A percentile compares a stretch with the other conserved stretches of the same genome.
Evolutionary conservation across 1,140 invertebrate species (phyloP).

Genomic region (Drosophila ficusphila): DNA sequence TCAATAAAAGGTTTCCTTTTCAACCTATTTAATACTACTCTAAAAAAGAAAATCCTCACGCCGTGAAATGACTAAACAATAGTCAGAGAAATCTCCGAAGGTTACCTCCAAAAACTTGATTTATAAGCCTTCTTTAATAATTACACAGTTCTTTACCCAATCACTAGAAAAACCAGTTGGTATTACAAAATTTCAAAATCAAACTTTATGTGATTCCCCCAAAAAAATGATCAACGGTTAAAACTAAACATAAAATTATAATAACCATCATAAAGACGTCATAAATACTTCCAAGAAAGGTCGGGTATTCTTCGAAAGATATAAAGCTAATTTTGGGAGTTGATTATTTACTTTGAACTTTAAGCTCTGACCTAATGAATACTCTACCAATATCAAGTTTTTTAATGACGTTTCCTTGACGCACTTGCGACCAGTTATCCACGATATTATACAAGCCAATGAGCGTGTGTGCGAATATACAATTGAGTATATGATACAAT

Average conservation of each 20-base stretch:
- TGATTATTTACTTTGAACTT: background rate
- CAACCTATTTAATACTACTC: too few relatives aligned
- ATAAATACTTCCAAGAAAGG: constrained; percentile 12
- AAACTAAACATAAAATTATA: constrained; percentile 5
- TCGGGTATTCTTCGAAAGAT: background rate
- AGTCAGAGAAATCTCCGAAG: background rate
- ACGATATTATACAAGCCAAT: constrained; percentile 11
- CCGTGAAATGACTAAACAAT: background rate
- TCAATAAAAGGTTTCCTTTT: background rate
- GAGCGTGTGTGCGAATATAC: background rate
- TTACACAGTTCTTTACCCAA: constrained; percentile 3
- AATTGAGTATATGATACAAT: constrained; percentile 26
- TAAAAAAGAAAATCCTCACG: too few relatives aligned
- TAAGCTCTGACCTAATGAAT: constrained; percentile 3
- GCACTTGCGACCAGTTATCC: constrained; percentile 36
- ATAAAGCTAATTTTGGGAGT: background rate
- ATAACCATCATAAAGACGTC: constrained; percentile 26
- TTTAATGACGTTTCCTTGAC: constrained; percentile 23
- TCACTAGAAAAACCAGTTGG: constrained; percentile 2
- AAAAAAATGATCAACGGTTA: constrained; percentile 24
- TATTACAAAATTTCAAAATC: background rate
- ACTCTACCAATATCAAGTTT: constrained; percentile 11
- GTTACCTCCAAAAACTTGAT: background rate
- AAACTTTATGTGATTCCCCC: constrained; percentile 22
- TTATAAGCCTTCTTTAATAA: constrained; percentile 7